Base-by-base conservation (phyloP, 1,140 invertebrate species). In the Charaxes varanes region DNA sequence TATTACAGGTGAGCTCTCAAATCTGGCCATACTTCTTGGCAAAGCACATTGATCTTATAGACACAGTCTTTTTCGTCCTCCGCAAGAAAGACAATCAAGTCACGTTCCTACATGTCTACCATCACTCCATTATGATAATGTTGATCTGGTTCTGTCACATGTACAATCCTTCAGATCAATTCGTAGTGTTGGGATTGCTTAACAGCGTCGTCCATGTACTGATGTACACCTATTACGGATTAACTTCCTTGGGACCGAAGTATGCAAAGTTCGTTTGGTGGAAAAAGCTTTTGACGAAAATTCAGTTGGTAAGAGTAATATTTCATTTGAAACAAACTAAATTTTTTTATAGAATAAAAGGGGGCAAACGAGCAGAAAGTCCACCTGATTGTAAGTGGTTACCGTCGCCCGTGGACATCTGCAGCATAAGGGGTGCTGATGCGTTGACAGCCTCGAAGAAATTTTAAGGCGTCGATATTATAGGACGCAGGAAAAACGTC, bases 221-320 rank as follows among this genome's bases (percentile, higher is more conserved):
- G 15, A 94, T 95, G 93, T 95, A 96, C 55, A 67, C 85, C 0
- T 95, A 95, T 64, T 96, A 96, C 62, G 87, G 92, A 60, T 73
- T 95, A 1, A n/a, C n/a, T n/a, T 86, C 94, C 0, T 91, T 92
- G 0, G 84, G 94, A 14, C 93, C 93, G 1, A 62, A 87, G 3
- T 86, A 93, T 55, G 89, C 92, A 58, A 92, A 92, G 52, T 94
- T 92, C 65, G 80, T 96, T 2, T 96, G 94, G 94, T 97, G 94
- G 94, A 97, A 97, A 69, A 94, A 89, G 61, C 91, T 97, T 66
- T 86, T 97, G 3, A 97, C 95, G 0, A 86, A 84, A 7, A 77
- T 95, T 36, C 95, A 97, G 84, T 87, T 96, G 74, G 64, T 70
- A 24, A 18, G 6, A n/a, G n/a, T n/a, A n/a, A n/a, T n/a, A n/a